Evolutionary conservation across 2,113 vertebrate species (phyloP).

Genomic region (Campylomormyrus numenius): DNA sequence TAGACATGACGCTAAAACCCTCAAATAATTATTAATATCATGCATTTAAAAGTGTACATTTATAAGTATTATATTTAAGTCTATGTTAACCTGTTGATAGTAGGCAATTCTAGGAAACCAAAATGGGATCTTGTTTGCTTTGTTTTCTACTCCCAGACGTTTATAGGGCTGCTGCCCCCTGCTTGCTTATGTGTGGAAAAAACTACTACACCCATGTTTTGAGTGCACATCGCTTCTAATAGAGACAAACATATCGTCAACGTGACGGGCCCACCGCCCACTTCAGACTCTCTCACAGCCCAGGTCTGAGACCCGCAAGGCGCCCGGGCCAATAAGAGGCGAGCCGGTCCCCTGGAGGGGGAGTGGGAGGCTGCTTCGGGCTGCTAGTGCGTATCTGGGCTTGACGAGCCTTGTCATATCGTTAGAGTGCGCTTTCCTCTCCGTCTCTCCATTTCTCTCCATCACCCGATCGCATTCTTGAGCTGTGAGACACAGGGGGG

Average conservation of each 20-base stretch:
- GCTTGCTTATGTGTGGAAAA: conserved; percentile 53
- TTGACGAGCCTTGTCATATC: conserved; percentile 51
- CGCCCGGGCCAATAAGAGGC: conserved; percentile 54
- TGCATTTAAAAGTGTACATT: not conserved
- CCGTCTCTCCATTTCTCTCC: conserved; percentile 6
- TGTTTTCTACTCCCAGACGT: not conserved
- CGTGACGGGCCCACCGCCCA: conserved; percentile 43
- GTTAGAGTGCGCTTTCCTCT: conserved; percentile 47
- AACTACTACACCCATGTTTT: conserved; percentile 46
- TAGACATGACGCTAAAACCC: not conserved
- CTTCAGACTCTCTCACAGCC: not conserved
- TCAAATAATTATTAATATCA: not conserved
- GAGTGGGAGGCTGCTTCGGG: conserved; percentile 50
- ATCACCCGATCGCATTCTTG: not conserved
- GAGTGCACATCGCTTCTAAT: conserved; percentile 43
- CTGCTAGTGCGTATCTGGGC: conserved; percentile 49
- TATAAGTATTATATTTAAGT: not conserved
- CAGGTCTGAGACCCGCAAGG: conserved; percentile 42
- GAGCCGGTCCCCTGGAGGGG: conserved; percentile 48
- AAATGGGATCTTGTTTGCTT: not conserved
- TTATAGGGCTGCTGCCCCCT: conserved; percentile 14
- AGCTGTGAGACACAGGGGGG: not conserved
- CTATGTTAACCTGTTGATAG: not conserved
- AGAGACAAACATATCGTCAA: conserved; percentile 58
- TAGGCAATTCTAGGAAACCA: not conserved